Percentiles rank a stretch among this genome's conserved stretches.
Evolutionary conservation across 2,113 vertebrate species (phyloP).

Genomic region (Acrocephalus arundinaceus): DNA sequence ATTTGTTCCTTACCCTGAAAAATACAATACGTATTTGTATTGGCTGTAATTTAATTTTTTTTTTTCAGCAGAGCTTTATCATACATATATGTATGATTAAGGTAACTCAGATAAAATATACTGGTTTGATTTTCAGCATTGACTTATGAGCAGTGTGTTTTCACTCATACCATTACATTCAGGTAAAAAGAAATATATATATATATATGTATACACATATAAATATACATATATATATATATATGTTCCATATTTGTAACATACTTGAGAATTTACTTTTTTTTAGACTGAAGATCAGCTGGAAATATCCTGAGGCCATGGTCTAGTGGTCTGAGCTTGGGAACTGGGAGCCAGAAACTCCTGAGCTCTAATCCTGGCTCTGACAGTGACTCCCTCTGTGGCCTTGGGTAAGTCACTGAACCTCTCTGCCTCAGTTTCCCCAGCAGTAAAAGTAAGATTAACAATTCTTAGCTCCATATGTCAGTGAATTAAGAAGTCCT

Average conservation of each 20-base stretch:
- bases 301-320: constrained; percentile 62
- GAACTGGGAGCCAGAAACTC: constrained; percentile 51
- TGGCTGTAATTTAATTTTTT: not conserved
- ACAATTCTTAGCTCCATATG: not conserved
- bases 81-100: not conserved
- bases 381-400: constrained; percentile 58
- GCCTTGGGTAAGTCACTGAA: constrained; percentile 64
- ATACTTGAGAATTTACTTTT: constrained; percentile 63
- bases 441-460: not conserved
- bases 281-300: constrained; percentile 62
- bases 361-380: constrained; percentile 62
- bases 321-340: constrained; percentile 57
- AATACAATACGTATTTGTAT: not conserved
- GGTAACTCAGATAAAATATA: not conserved
- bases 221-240: not conserved
- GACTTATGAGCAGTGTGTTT: not conserved
- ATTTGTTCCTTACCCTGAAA: constrained; percentile 50
- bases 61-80: constrained; percentile 5
- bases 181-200: not conserved
- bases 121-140: not conserved
- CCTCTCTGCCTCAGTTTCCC: constrained; percentile 51
- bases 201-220: not conserved
- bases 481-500: not conserved
- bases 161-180: constrained; percentile 2
- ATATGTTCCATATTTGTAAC: constrained; percentile 50